phyloP scores from a whole-genome alignment of 2,888 invertebrate genomes.

The Ecdyonurus torrentis region DNA sequence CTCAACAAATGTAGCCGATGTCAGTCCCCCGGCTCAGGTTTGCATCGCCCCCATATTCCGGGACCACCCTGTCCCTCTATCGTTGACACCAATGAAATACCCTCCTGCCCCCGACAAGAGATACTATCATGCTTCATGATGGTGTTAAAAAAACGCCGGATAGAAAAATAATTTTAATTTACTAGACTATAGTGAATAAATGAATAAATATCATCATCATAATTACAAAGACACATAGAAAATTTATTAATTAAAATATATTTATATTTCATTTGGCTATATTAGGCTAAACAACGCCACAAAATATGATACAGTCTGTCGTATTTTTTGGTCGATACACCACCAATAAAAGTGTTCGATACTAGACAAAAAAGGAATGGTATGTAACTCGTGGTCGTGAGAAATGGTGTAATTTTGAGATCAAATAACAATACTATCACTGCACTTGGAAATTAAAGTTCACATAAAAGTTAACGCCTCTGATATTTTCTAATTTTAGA shows the following conservation, averaged over 20 bases:
- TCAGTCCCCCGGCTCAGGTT: conserved; percentile 42
- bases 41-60: conserved; percentile 22
- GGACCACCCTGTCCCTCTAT: background rate
- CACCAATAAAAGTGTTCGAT: background rate
- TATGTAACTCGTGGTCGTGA: background rate
- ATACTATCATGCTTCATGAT: background rate
- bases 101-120: background rate
- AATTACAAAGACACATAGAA: background rate
- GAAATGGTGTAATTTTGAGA: background rate
- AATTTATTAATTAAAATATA: background rate
- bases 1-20: conserved; percentile 22
- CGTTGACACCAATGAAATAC: background rate
- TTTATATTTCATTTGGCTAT: background rate
- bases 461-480: background rate
- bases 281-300: background rate
- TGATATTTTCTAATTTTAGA: background rate
- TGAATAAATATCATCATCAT: background rate
- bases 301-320: background rate
- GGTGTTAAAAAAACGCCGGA: background rate
- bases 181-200: background rate
- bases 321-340: background rate
- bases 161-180: background rate
- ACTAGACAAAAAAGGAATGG: background rate
- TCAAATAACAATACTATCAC: background rate
- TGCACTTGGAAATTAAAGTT: background rate